phyloP scores from a whole-genome alignment of 2,888 invertebrate species.

The Argyresthia albistria region DNA sequence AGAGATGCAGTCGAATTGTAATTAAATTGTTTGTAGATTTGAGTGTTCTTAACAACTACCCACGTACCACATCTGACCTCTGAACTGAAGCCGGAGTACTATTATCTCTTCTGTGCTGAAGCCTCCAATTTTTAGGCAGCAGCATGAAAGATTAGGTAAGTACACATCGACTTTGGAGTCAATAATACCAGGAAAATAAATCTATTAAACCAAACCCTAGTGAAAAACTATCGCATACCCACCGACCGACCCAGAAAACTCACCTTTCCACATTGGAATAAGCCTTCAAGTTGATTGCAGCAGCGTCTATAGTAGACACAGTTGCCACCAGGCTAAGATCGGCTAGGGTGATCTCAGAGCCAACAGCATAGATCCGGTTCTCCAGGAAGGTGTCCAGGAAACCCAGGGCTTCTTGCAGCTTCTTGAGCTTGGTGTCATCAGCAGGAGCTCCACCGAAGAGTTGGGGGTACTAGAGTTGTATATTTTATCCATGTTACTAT shows the following conservation, averaged over 20 bases:
- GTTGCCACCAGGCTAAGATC: conserved; percentile 78
- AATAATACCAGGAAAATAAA: neutral
- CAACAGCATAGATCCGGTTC: conserved; percentile 76
- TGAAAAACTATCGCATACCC: neutral
- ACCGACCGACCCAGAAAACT: conserved; percentile 1
- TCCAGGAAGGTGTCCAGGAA: conserved; percentile 79
- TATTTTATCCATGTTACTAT: neutral
- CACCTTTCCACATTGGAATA: conserved; percentile 73
- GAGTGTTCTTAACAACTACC: no score
- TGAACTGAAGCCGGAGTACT: no score
- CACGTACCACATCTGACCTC: no score
- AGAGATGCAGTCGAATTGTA: no score
- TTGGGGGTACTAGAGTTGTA: neutral
- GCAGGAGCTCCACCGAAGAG: conserved; percentile 16
- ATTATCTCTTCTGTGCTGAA: no score
- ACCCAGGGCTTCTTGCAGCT: conserved; percentile 74
- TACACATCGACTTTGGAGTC: neutral
- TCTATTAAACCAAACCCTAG: neutral
- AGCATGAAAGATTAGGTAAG: neutral
- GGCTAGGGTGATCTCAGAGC: conserved; percentile 79
- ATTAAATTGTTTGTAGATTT: no score
- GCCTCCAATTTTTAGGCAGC: neutral
- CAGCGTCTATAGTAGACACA: conserved; percentile 76
- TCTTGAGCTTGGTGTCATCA: conserved; percentile 73
- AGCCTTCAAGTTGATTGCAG: conserved; percentile 71